Conservation (phyloP, 2,797 vertebrate genomes). For the Dipus sagitta region DNA sequence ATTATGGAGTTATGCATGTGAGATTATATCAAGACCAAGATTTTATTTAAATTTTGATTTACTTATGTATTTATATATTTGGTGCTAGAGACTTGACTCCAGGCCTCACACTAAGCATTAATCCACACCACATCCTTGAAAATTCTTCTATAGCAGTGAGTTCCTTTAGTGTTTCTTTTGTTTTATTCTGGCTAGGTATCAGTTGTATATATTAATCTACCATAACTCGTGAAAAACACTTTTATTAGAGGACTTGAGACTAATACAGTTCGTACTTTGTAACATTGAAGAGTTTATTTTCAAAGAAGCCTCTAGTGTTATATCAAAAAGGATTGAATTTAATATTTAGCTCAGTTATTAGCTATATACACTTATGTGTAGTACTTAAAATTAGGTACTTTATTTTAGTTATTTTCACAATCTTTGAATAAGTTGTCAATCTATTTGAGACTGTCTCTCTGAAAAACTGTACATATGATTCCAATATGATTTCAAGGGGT, state of each 20-base stretch:
- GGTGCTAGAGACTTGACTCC: background rate
- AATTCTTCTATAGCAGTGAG: background rate
- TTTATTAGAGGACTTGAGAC: too few species aligned
- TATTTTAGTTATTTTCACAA: background rate
- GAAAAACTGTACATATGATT: background rate
- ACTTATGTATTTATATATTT: background rate
- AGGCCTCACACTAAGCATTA: too few species aligned
- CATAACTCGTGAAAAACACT: too few species aligned
- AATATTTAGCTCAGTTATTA: too few species aligned
- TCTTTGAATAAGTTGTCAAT: conserved; percentile 39
- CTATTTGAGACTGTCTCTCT: background rate
- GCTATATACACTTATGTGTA: too few species aligned
- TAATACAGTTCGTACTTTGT: too few species aligned
- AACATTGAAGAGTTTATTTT: too few species aligned
- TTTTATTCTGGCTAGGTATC: background rate
- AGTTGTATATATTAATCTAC: too few species aligned
- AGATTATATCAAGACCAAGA: background rate
- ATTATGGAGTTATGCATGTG: background rate
- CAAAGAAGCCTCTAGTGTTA: too few species aligned
- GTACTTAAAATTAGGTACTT: too few species aligned
- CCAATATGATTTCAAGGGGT: background rate
- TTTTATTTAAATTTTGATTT: background rate
- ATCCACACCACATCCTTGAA: background rate
- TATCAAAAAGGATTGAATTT: too few species aligned
- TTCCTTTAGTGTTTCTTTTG: background rate